A percentile compares a stretch with the other conserved stretches of the same genome.
Evolutionary conservation across 1,140 invertebrate species (phyloP).

Genomic region (Platyura marginata): DNA sequence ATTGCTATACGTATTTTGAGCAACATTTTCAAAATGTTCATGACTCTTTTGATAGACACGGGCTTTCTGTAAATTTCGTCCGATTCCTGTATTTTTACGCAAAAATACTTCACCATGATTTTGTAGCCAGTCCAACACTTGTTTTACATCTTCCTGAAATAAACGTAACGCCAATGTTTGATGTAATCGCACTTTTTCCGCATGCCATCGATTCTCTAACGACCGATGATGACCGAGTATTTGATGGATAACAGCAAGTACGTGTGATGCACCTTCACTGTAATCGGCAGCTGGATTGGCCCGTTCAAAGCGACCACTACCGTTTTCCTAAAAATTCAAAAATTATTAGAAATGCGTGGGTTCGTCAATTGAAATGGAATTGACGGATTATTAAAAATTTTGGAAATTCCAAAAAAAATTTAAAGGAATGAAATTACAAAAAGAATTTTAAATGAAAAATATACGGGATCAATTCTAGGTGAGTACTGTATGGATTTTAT

Average conservation of each 20-base stretch:
- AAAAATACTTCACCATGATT: slow-evolving; percentile 99
- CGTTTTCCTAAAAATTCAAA: no score
- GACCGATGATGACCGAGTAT: slow-evolving; percentile 85
- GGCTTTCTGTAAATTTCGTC: slow-evolving; percentile 83
- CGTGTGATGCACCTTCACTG: slow-evolving; percentile 79
- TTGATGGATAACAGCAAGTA: slow-evolving; percentile 78
- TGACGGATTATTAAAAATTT: background rate
- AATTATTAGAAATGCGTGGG: no score
- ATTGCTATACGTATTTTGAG: slow-evolving; percentile 97
- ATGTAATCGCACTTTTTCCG: slow-evolving; percentile 83
- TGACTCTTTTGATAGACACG: slow-evolving; percentile 93
- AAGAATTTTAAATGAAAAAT: no score
- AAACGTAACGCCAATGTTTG: slow-evolving; percentile 80
- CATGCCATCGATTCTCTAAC: slow-evolving; percentile 85
- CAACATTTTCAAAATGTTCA: slow-evolving; percentile 95
- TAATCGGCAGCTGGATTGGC: slow-evolving; percentile 89
- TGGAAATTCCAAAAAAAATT: no score
- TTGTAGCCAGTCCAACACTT: slow-evolving; percentile 92
- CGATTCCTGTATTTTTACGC: slow-evolving; percentile 89
- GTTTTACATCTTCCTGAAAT: slow-evolving; percentile 90
- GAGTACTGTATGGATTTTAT: no score
- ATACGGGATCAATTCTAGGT: no score
- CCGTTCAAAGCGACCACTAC: slow-evolving; percentile 27
- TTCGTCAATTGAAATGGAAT: slow-evolving; percentile 12
- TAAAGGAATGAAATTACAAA: no score